Conservation (phyloP, 2,888 invertebrate genomes). For the Eurytoma californica region DNA sequence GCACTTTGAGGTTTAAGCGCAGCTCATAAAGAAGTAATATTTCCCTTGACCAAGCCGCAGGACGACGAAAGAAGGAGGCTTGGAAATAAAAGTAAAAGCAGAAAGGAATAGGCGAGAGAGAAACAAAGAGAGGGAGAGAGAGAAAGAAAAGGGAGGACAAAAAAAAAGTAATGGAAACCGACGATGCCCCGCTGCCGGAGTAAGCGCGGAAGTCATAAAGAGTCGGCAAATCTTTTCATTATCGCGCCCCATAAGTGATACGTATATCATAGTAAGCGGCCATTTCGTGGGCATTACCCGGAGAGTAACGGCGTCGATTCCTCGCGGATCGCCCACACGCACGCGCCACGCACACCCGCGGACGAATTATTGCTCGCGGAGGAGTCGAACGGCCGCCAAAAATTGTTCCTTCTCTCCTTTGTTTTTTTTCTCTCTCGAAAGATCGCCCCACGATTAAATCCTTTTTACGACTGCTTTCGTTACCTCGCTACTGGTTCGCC, state of each 20-base stretch:
- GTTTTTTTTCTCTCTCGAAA: not conserved
- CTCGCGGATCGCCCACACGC: not conserved
- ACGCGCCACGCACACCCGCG: slow-evolving; percentile 11
- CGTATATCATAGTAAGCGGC: slow-evolving; percentile 74
- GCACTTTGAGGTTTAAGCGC: slow-evolving; percentile 48
- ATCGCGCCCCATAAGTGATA: slow-evolving; percentile 73
- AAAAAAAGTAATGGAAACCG: not conserved
- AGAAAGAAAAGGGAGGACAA: slow-evolving; percentile 48
- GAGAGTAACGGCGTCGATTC: slow-evolving; percentile 56
- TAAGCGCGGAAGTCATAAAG: slow-evolving; percentile 70
- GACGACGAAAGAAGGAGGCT: slow-evolving; percentile 30
- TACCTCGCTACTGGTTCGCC: not conserved
- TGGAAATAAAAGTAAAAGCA: slow-evolving; percentile 48
- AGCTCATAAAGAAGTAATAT: slow-evolving; percentile 54
- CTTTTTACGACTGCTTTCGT: slow-evolving; percentile 58
- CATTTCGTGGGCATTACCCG: slow-evolving; percentile 69
- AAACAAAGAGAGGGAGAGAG: slow-evolving; percentile 55
- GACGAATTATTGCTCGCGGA: slow-evolving; percentile 13
- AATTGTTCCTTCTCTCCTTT: not conserved
- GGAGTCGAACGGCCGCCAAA: not conserved
- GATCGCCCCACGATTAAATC: slow-evolving; percentile 45
- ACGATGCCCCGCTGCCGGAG: slow-evolving; percentile 10
- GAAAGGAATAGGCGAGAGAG: slow-evolving; percentile 30
- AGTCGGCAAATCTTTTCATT: slow-evolving; percentile 74
- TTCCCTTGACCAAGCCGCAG: slow-evolving; percentile 23